These are phyloP conservation scores for Scolopax mira DNA, from an alignment of 2,113 vertebrate species.

Conservation along the genomic window DNA sequence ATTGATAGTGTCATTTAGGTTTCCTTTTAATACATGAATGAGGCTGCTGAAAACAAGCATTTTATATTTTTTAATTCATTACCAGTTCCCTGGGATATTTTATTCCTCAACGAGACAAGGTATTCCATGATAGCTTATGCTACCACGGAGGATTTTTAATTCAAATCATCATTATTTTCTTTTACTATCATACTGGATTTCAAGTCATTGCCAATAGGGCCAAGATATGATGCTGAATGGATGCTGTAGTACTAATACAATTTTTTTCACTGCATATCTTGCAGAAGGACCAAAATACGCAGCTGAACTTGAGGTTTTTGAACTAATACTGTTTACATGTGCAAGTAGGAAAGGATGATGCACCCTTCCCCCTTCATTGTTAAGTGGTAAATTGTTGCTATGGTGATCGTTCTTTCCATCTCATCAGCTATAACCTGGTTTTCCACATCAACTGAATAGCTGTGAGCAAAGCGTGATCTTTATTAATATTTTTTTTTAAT, in stretches of 20 bases:
- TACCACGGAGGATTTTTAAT: neutral
- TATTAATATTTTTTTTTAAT: constrained; percentile 24
- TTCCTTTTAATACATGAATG: neutral
- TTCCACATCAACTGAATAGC: constrained; percentile 78
- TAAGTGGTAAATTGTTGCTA: constrained; percentile 82
- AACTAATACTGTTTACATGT: constrained; percentile 63
- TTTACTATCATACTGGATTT: constrained; percentile 40
- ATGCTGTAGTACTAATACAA: neutral
- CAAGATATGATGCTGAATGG: neutral
- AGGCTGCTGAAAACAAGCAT: neutral
- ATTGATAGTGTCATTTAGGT: neutral
- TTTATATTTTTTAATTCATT: neutral
- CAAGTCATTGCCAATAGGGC: constrained; percentile 60
- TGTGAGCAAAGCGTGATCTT: constrained; percentile 71
- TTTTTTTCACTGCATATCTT: neutral
- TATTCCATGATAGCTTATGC: neutral
- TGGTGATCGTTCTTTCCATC: constrained; percentile 80
- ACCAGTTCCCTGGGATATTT: neutral
- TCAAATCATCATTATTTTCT: neutral
- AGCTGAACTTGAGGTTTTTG: constrained; percentile 18
- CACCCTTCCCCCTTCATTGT: constrained; percentile 70
- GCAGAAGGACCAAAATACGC: neutral
- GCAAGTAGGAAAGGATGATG: constrained; percentile 72
- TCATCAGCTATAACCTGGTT: constrained; percentile 82
- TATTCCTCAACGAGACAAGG: neutral